These are phyloP conservation scores for Suillia variegata DNA, from an alignment of 2,888 invertebrate species.

Conservation along the genomic window DNA sequence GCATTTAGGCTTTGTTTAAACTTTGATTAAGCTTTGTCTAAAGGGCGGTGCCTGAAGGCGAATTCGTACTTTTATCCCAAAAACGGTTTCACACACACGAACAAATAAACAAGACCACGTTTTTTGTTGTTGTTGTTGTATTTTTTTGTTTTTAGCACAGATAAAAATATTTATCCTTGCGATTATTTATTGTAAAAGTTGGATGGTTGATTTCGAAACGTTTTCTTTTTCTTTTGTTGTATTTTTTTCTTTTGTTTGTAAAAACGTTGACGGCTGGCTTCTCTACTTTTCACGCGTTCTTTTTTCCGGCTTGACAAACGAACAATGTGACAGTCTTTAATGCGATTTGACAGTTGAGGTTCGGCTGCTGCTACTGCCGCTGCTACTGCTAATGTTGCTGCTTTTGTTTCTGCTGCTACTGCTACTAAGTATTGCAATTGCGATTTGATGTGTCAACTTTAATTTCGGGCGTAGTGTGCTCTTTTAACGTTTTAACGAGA, in stretches of 20 bases:
- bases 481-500: conserved; percentile 27
- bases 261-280: background rate
- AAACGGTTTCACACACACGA: conserved; percentile 9
- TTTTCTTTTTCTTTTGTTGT: no score
- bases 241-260: no score
- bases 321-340: background rate
- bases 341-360: background rate
- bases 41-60: no score
- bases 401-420: background rate
- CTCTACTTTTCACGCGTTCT: background rate
- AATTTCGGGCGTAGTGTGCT: background rate
- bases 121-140: conserved; percentile 12
- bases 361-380: conserved; percentile 2
- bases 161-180: conserved; percentile 7
- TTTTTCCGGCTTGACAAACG: no score
- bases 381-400: background rate
- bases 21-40: no score
- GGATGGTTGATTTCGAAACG: background rate
- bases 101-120: background rate
- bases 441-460: background rate
- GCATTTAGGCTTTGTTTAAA: no score
- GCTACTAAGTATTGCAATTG: no score
- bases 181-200: background rate
- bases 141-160: background rate
- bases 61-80: no score